A percentile compares a stretch with the other conserved stretches of the same genome.
Evolutionary conservation across 1,140 invertebrate species (phyloP).

Genomic region (Agraylea sexmaculata): DNA sequence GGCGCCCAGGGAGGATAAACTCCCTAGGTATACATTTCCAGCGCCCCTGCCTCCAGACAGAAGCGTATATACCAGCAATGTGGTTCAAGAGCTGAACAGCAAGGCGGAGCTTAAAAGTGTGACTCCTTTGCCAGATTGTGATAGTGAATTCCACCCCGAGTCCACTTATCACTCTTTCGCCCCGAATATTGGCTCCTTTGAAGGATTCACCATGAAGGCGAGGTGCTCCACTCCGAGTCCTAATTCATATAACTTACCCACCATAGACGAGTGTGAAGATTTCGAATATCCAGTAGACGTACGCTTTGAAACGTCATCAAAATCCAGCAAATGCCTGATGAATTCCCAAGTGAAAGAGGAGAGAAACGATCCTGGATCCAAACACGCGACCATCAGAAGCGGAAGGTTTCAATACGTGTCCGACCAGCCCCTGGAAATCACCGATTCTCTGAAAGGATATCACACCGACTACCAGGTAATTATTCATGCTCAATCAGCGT

Average conservation of each 20-base stretch:
- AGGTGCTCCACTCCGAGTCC: slow-evolving; percentile 7
- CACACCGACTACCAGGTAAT: slow-evolving; percentile 20
- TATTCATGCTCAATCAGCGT: too few species aligned
- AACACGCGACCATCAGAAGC: slow-evolving; percentile 8
- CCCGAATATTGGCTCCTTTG: slow-evolving; percentile 8
- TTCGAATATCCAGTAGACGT: slow-evolving; percentile 18
- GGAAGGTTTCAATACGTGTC: slow-evolving; percentile 14
- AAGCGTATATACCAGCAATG: slow-evolving; percentile 13
- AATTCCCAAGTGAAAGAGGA: slow-evolving; percentile 11
- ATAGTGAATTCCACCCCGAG: slow-evolving; percentile 7
- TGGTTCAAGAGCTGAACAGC: slow-evolving; percentile 14
- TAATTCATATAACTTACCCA: slow-evolving; percentile 15
- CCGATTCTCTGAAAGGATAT: slow-evolving; percentile 15
- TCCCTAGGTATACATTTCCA: slow-evolving; percentile 10
- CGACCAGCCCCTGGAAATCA: slow-evolving; percentile 13
- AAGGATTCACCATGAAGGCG: slow-evolving; percentile 6
- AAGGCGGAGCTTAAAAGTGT: slow-evolving; percentile 16
- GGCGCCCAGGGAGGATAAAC: slow-evolving; percentile 5
- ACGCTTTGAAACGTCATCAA: slow-evolving; percentile 6
- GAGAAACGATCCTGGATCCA: slow-evolving; percentile 1
- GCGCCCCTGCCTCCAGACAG: slow-evolving; percentile 10
- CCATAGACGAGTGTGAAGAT: slow-evolving; percentile 19
- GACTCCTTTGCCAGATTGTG: slow-evolving; percentile 6
- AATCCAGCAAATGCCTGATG: slow-evolving; percentile 11
- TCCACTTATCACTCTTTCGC: slow-evolving; percentile 10